These are phyloP conservation scores for Drosophila sproati DNA, from an alignment of 1,140 invertebrate genomes.

Conservation along the genomic window DNA sequence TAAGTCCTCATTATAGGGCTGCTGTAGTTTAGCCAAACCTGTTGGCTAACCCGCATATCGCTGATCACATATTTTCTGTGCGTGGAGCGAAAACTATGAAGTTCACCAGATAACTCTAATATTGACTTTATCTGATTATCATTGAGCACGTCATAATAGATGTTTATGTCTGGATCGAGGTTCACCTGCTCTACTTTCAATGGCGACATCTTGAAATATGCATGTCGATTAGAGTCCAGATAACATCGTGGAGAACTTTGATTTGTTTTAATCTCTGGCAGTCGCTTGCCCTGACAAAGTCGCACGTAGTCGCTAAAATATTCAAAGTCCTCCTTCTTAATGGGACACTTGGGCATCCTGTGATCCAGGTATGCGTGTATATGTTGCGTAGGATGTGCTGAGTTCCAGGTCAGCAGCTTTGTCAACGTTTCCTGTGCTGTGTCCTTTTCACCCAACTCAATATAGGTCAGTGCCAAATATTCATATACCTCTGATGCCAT, in stretches of 20 bases:
- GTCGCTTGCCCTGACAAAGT: conserved; percentile 58
- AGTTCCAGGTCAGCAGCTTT: conserved; percentile 23
- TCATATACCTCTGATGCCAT: conserved; percentile 45
- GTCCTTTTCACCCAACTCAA: conserved; percentile 55
- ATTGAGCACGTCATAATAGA: conserved; percentile 95
- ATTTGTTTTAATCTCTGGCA: conserved; percentile 5
- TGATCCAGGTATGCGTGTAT: conserved; percentile 39
- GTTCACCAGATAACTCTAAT: conserved; percentile 91
- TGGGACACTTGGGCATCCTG: neutral
- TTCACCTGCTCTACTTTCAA: conserved; percentile 96
- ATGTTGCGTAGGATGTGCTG: conserved; percentile 28
- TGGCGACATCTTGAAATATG: conserved; percentile 92
- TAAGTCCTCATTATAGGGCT: conserved; percentile 92
- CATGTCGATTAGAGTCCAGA: conserved; percentile 89
- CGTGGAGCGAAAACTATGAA: conserved; percentile 89
- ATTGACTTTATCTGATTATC: conserved; percentile 93
- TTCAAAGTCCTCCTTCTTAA: neutral
- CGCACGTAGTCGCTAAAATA: conserved; percentile 51
- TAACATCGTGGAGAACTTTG: conserved; percentile 88
- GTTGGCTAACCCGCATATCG: conserved; percentile 99
- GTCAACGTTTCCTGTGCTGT: conserved; percentile 15
- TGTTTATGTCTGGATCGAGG: conserved; percentile 92
- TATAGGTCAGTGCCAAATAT: conserved; percentile 58
- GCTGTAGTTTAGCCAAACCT: conserved; percentile 94
- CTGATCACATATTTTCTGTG: too few relatives aligned